Percentiles rank a stretch among this genome's conserved stretches.
Evolutionary conservation across 2,113 vertebrate genomes (phyloP).

Genomic region (Anhinga anhinga): DNA sequence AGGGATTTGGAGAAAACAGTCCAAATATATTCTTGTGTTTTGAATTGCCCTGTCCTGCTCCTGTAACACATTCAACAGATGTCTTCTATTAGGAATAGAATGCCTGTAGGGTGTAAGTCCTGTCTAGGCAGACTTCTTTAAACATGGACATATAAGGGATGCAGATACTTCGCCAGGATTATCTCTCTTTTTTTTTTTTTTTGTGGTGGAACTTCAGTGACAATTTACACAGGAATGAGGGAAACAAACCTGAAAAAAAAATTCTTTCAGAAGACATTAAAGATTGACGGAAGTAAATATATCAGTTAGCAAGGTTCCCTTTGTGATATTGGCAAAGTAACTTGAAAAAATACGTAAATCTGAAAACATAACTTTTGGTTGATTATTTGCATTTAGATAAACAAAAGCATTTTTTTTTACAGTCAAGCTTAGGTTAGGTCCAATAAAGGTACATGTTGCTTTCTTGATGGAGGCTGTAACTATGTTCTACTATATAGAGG

Average conservation of each 20-base stretch:
- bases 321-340: neutral
- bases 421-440: neutral
- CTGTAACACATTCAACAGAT: neutral
- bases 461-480: neutral
- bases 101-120: neutral
- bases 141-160: slow-evolving; percentile 39
- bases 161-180: neutral
- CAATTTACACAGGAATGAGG: neutral
- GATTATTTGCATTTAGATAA: neutral
- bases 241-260: neutral
- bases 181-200: neutral
- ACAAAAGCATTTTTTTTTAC: neutral
- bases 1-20: neutral
- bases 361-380: neutral
- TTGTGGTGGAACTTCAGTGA: neutral
- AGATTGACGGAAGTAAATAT: neutral
- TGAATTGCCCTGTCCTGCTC: neutral
- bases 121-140: neutral
- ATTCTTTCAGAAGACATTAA: neutral
- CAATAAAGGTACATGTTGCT: neutral
- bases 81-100: slow-evolving; percentile 13
- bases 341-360: neutral
- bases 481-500: neutral
- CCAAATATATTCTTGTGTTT: neutral
- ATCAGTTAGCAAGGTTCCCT: neutral